Base-by-base conservation (phyloP, 2,888 invertebrate genomes). In the Drosophila limbata region DNA sequence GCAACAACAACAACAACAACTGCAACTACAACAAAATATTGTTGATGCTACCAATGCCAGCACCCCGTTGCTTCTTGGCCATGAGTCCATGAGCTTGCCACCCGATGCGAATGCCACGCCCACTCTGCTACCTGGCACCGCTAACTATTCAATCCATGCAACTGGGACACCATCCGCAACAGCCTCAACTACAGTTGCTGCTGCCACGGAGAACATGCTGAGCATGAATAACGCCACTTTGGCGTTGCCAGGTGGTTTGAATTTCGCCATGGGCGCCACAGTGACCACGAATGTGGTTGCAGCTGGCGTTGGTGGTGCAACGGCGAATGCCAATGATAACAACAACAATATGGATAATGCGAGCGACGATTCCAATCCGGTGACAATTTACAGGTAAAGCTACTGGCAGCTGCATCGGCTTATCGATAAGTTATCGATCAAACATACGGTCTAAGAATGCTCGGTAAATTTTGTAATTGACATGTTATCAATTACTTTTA, bases 311-410 rank as follows among this genome's bases (percentile, higher is more conserved):
- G 64, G 39, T 5, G 42, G 21, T 15, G 35, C 45, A 25, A 37
- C 59, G 4, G 37, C 45, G 3, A 25, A 28, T 37, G 57, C 47
- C 48, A 94, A 94, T 91, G 94, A 95, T 92, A 95, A 94, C 93
- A 95, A 95, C 93, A 95, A 95, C 90, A 95, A 95, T 90, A 95
- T 95, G 91, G 96, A 96, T 94, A 96, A 96, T 94, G 95, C 95
- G 93, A 96, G 96, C 94, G 96, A 96, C 93, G 96, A 96, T 94
- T 96, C 96, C 93, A 96, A 95, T 93, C 95, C 96, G 92, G 95
- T 96, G 93, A 96, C 97, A 87, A 97, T 97, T 93, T 97, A 97
- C 95, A 96, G 97, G 97, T 97, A 96, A 91, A 45, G 11, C 13
- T 17, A 19, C 13, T 33, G 19, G 33, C 31, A 19, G 11, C 31